Percentiles rank a stretch among this genome's conserved stretches.
Evolutionary conservation across 1,140 invertebrate species (phyloP).

Genomic region (Anastrepha obliqua): DNA sequence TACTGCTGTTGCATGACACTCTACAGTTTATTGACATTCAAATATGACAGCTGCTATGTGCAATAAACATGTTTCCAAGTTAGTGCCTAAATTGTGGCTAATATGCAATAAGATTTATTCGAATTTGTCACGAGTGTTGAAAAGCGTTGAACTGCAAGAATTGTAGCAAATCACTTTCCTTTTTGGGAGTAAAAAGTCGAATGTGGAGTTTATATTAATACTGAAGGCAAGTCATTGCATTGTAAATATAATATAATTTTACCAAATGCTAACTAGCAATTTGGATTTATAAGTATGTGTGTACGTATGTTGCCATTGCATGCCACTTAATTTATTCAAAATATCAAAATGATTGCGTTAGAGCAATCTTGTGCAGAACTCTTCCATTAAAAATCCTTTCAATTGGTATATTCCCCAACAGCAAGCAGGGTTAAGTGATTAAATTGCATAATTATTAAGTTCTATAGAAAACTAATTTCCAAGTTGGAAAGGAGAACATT

Average conservation of each 20-base stretch:
- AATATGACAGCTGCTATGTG: constrained; percentile 18
- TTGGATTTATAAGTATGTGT: background rate
- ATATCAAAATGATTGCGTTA: background rate
- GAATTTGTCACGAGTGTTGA: constrained; percentile 45
- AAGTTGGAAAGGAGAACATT: no score
- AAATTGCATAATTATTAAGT: no score
- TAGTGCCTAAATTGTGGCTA: constrained; percentile 30
- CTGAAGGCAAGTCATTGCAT: no score
- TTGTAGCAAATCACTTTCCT: constrained; percentile 30
- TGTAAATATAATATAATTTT: no score
- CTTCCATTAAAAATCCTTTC: no score
- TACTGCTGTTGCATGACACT: background rate
- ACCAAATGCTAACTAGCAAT: background rate
- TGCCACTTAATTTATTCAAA: background rate
- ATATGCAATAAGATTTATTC: constrained; percentile 43
- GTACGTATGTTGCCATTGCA: background rate
- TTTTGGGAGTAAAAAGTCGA: background rate
- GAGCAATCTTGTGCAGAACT: no score
- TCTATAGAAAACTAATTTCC: no score
- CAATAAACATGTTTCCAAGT: constrained; percentile 28
- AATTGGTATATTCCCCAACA: no score
- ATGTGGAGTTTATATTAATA: no score
- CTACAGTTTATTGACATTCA: background rate
- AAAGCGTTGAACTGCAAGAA: background rate
- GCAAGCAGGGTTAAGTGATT: no score